phyloP scores from a whole-genome alignment of 2,888 invertebrate species.

The Mellilla xanthometata region DNA sequence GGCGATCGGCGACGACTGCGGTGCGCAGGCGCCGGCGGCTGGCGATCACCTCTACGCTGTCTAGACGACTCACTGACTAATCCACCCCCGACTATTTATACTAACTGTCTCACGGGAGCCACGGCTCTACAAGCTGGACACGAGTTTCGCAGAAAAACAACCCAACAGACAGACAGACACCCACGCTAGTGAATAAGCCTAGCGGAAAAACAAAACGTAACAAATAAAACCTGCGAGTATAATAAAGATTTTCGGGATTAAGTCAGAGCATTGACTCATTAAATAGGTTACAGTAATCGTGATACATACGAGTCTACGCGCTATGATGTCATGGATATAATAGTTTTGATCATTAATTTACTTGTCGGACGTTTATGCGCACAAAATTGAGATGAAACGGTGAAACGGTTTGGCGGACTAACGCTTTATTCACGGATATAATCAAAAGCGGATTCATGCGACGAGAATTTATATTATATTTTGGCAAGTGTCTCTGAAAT shows the following conservation, averaged over 20 bases:
- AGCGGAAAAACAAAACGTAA: conserved; percentile 5
- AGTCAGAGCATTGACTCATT: neutral
- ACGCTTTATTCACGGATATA: conserved; percentile 6
- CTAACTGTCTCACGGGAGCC: conserved; percentile 12
- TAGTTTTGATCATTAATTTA: neutral
- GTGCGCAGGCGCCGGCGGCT: conserved; percentile 38
- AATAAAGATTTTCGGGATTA: neutral
- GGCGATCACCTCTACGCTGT: conserved; percentile 48
- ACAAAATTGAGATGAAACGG: conserved; percentile 3
- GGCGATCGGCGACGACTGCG: neutral
- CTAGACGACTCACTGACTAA: conserved; percentile 48
- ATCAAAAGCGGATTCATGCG: conserved; percentile 11
- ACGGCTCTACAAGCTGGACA: conserved; percentile 4
- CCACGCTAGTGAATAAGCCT: conserved; percentile 5
- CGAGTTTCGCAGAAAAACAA: conserved; percentile 7
- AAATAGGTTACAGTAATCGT: neutral
- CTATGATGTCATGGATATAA: conserved; percentile 1
- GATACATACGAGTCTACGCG: neutral
- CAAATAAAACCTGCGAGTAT: neutral
- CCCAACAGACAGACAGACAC: conserved; percentile 10
- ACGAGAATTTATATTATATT: conserved; percentile 10
- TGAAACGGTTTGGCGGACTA: neutral
- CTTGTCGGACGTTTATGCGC: neutral
- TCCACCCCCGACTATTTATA: conserved; percentile 29
- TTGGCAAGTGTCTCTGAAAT: conserved; percentile 18